Base-by-base conservation (phyloP, 1,140 invertebrate genomes). In the Sminthurides bifidus region DNA sequence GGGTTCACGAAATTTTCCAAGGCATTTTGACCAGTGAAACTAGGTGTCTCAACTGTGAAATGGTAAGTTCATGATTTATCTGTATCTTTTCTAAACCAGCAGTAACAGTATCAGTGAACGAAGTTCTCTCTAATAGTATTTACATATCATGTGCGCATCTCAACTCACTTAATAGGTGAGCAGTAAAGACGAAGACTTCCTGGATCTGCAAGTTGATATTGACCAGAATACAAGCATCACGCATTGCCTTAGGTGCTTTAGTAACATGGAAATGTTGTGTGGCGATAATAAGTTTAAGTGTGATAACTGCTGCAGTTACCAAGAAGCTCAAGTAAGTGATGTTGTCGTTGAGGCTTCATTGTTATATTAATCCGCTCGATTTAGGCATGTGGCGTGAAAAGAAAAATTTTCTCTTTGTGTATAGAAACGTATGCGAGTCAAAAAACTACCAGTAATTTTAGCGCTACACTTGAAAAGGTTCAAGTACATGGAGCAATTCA, bases 1-100 rank as follows among this genome's bases (percentile, higher is more conserved):
- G 95, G 95, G 93, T 99, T 54, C 94, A 98, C 71, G 95, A 99
- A 75, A 97, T 99, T 67, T 99, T 99, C 73, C 94, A 98, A 77
- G 96, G 96, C 46, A 98, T 95, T 43, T 75, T 99, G 38, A 98
- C 95, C 6, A 98, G 94, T 72, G 96, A 99, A 78, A 99, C 96
- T 0, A 77, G 92, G 66, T 99, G 96, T 78, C 79, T 99, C 59
- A 98, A 97, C 74, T 99, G 96, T 79, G 96, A 99, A 81, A 97
- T 93, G 64, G 91, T 97, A 70, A 29, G 24, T 46, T 43, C 48
- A 17, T 45, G 53, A 15, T 29, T 24, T 15, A 5, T 19, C 41
- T 27, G 38, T 44, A 19, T 14, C 3, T 12, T 45, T 21, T 15
- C 26, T 15, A 26, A 27, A 12, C 17, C 43, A 26, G 6, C 6